These are phyloP conservation scores for Emydocephalus ijimae DNA, from an alignment of 2,113 vertebrate species.

Conservation along the genomic window DNA sequence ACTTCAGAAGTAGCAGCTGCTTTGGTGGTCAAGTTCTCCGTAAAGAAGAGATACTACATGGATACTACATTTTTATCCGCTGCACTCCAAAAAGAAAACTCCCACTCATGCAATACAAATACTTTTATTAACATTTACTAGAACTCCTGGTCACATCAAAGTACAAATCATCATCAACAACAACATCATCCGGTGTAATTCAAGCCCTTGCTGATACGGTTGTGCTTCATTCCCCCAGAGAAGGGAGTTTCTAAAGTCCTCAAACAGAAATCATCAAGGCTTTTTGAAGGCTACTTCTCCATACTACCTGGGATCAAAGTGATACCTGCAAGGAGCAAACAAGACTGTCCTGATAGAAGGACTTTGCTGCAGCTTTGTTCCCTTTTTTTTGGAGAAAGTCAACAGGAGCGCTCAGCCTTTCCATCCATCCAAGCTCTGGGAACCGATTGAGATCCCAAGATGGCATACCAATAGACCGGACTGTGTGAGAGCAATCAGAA, in stretches of 20 bases:
- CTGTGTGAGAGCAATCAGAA: rapidly evolving
- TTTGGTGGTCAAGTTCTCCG: background rate
- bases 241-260: background rate
- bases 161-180: background rate
- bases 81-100: conserved; percentile 39
- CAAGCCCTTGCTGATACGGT: conserved; percentile 7
- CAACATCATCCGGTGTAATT: background rate
- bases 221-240: conserved; percentile 3
- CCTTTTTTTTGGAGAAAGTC: background rate
- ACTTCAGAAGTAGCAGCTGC: no score
- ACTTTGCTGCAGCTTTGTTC: background rate
- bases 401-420: background rate
- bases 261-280: conserved; percentile 41
- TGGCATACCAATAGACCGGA: background rate
- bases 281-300: conserved; percentile 25
- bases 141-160: conserved; percentile 24
- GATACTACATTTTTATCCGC: conserved; percentile 11
- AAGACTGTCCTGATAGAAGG: rapidly evolving
- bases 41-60: background rate
- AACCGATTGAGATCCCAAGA: background rate
- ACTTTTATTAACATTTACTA: conserved; percentile 59
- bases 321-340: background rate
- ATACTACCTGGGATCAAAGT: background rate
- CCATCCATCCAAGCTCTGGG: background rate
- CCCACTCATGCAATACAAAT: conserved; percentile 47